These are phyloP conservation scores for Caenorhabditis sp. DNA, from an alignment of 2,888 invertebrate species.

Conservation along the genomic window DNA sequence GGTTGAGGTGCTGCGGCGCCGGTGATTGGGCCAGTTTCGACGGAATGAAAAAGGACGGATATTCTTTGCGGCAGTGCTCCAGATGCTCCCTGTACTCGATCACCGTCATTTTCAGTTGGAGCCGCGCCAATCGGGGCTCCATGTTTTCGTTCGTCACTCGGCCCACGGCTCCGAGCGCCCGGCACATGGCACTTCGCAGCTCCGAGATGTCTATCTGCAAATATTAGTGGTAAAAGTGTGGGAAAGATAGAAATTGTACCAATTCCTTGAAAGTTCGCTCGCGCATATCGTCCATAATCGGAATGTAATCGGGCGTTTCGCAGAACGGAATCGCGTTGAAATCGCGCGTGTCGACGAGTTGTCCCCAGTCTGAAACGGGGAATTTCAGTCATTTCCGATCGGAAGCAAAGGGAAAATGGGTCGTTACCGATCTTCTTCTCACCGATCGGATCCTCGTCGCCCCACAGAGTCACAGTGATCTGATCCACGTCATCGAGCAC, in stretches of 20 bases:
- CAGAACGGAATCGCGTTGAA: conserved; percentile 51
- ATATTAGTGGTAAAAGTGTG: no score
- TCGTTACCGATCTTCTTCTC: conserved; percentile 33
- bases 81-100: conserved; percentile 48
- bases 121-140: conserved; percentile 40
- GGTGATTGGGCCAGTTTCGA: conserved; percentile 53
- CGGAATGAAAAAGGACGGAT: conserved; percentile 46
- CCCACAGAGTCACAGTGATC: conserved; percentile 61
- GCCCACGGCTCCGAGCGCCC: conserved; percentile 51
- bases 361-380: conserved; percentile 61
- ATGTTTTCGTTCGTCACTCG: conserved; percentile 27
- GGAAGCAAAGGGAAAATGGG: no score
- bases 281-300: conserved; percentile 54
- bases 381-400: no score
- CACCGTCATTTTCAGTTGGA: conserved; percentile 33
- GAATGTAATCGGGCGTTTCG: conserved; percentile 37
- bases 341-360: conserved; percentile 64
- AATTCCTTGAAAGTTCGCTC: conserved; percentile 56
- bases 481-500: conserved; percentile 63
- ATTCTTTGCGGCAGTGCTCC: conserved; percentile 54
- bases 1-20: conserved; percentile 37
- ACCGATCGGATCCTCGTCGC: conserved; percentile 66
- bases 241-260: no score
- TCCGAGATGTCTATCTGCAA: conserved; percentile 59
- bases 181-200: conserved; percentile 53